Conservation (phyloP, 1,140 invertebrate genomes). For the Hyposmocoma kahamanoa region DNA sequence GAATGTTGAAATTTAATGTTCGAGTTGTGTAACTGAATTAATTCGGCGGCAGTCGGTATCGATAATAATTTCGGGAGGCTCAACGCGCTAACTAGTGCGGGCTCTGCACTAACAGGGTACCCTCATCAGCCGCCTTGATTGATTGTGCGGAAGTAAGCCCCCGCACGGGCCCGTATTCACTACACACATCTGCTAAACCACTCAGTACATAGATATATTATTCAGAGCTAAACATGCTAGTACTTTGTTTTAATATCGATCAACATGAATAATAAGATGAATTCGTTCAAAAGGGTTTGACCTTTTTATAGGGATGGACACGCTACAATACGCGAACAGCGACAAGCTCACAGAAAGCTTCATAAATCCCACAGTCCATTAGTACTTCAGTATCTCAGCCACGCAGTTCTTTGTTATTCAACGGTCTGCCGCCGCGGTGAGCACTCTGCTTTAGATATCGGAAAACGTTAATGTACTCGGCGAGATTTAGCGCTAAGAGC, state of each 20-base stretch:
- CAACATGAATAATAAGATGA: too few relatives aligned
- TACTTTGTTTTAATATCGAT: too few relatives aligned
- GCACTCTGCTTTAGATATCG: slow-evolving; percentile 61
- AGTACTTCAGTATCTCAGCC: slow-evolving; percentile 58
- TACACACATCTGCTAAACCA: not conserved
- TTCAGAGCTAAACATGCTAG: too few relatives aligned
- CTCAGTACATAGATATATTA: too few relatives aligned
- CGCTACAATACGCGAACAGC: too few relatives aligned
- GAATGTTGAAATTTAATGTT: slow-evolving; percentile 24
- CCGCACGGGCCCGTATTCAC: slow-evolving; percentile 2
- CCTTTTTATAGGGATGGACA: too few relatives aligned
- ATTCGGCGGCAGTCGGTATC: slow-evolving; percentile 45
- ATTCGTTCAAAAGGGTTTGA: too few relatives aligned
- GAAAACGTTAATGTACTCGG: slow-evolving; percentile 63
- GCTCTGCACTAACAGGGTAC: slow-evolving; percentile 33
- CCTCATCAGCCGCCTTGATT: slow-evolving; percentile 55
- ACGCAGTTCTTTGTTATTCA: slow-evolving; percentile 64
- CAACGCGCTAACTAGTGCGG: slow-evolving; percentile 41
- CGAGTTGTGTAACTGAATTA: slow-evolving; percentile 33
- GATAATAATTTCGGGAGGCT: slow-evolving; percentile 37
- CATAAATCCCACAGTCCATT: slow-evolving; percentile 60
- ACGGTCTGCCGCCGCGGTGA: slow-evolving; percentile 43
- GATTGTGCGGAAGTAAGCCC: slow-evolving; percentile 58
- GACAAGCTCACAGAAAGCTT: slow-evolving; percentile 23
- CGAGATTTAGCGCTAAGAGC: slow-evolving; percentile 47